Conservation (phyloP, 2,888 invertebrate genomes). For the Brachyptera putata region DNA sequence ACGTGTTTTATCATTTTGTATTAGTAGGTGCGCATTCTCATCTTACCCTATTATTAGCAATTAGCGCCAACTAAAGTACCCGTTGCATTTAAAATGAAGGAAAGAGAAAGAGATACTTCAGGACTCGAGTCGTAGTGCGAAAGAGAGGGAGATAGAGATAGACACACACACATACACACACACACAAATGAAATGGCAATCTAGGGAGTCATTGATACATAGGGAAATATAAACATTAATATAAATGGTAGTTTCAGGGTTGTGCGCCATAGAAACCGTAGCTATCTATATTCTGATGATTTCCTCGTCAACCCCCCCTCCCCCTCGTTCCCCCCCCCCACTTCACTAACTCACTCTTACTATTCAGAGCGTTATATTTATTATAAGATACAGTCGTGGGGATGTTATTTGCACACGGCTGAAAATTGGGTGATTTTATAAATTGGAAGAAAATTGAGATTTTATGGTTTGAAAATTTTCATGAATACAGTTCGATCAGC, state of each 20-base stretch:
- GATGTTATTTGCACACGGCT: not conserved
- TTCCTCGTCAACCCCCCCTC: not conserved
- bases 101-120: constrained; percentile 15
- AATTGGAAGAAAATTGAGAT: not conserved
- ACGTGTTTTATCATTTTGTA: not conserved
- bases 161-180: too few relatives aligned
- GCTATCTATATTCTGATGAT: constrained; percentile 22
- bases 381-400: constrained; percentile 11
- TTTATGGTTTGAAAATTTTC: not conserved
- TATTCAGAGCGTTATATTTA: constrained; percentile 6
- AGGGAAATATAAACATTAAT: constrained; percentile 36
- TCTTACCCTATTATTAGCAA: constrained; percentile 36
- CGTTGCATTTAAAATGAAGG: constrained; percentile 35
- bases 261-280: constrained; percentile 10
- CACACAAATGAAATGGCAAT: constrained; percentile 30
- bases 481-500: not conserved
- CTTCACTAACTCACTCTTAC: constrained; percentile 16
- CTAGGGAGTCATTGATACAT: constrained; percentile 36
- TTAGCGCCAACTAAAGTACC: constrained; percentile 34
- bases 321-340: not conserved
- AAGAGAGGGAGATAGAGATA: not conserved
- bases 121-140: too few relatives aligned
- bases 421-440: not conserved
- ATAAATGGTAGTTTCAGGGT: constrained; percentile 33
- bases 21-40: constrained; percentile 20